Evolutionary conservation across 2,113 vertebrate species (phyloP), one percentile per base, ranked within the genome.

Genomic region (Pelecanus crispus): DNA sequence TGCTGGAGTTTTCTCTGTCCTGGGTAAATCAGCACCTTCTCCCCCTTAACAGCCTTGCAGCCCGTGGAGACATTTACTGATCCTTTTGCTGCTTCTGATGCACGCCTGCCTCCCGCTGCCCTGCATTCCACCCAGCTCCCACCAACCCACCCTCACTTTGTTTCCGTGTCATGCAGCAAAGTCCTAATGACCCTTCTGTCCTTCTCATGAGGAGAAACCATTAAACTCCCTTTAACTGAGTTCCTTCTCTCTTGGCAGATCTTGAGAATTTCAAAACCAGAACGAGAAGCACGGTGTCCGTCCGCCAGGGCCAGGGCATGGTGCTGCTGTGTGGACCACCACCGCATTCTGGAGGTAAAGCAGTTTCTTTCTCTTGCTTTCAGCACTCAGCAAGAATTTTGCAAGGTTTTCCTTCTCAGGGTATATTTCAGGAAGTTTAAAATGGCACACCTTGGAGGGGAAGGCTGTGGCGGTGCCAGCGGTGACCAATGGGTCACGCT

Each of bases 221-320:
- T 74, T 47, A 44, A 10, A 18, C 50, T 47, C 40, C 21, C 28
- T 73, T 7, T 72, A 72, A 94, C 7, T 4, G 17, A 82, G 10
- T 73, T 80, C 90, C 34, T 81, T 95, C 91, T 80, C 85, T 96
- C 96, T 98, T 95, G 86, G 92, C 98, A 99, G 99, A 99, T 96
- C 98, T 99, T 19, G 99, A 99, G 95, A 99, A 98, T 97, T 99
- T 99, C 98, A 99, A 99, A 97, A 99, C 98, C 25, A 98, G 99
- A 79, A 98, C 97, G 11, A 98, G 99, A 97, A 99, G 98, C 97
- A 99, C 99, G 0, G 99, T 99, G 31, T 99, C 98, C 0, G 99
- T 99, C 9, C 99, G 99, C 12, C 99, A 99, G 91, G 99, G 99
- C 88, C 99, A 99, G 95, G 99, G 99, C 61, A 99, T 99, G 98